Evolutionary conservation across 2,797 vertebrate species (phyloP).

Genomic region (Neosilurus hyrtlii): DNA sequence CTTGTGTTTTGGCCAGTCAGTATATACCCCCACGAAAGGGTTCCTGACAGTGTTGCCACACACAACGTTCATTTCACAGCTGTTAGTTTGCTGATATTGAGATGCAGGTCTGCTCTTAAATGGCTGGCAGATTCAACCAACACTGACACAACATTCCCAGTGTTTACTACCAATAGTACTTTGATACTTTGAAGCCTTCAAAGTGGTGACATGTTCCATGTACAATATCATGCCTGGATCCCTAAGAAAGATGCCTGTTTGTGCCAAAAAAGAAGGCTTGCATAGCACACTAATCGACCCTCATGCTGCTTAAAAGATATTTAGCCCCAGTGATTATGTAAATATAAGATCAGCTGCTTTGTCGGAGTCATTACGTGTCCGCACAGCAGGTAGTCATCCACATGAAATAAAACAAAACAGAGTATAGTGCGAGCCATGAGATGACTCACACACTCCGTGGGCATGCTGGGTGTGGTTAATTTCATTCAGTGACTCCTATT

Average conservation of each 20-base stretch:
- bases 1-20: too few relatives aligned
- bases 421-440: not conserved
- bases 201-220: not conserved
- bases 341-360: not conserved
- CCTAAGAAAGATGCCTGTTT: not conserved
- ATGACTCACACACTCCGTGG: not conserved
- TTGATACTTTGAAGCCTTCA: too few relatives aligned
- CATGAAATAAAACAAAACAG: not conserved
- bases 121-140: not conserved
- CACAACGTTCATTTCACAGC: not conserved
- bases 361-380: not conserved
- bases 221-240: not conserved
- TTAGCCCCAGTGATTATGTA: not conserved
- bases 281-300: not conserved
- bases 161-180: not conserved
- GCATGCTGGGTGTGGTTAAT: not conserved
- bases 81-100: not conserved
- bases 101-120: not conserved
- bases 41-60: not conserved
- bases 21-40: not conserved
- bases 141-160: not conserved
- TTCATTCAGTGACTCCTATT: not conserved
- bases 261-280: not conserved
- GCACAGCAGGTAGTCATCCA: not conserved
- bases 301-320: not conserved